A percentile compares a stretch with the other conserved stretches of the same genome.
Evolutionary conservation across 1,140 invertebrate genomes (phyloP).

Genomic region (Drosophila mauritiana): DNA sequence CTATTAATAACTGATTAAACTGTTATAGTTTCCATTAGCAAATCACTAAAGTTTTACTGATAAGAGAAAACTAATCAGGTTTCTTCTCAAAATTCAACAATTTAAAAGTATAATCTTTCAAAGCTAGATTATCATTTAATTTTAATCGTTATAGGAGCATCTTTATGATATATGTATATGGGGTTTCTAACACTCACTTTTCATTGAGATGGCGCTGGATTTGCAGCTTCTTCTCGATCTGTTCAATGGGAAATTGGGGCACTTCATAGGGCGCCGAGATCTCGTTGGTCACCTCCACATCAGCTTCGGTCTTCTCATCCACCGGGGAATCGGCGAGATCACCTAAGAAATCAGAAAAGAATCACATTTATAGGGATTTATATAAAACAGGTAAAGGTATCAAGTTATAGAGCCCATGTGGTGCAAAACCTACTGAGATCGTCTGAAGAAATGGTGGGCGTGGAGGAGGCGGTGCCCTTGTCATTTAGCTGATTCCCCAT

Average conservation of each 20-base stretch:
- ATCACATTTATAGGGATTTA: not conserved
- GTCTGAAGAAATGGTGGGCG: not conserved
- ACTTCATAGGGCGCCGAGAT: conserved; percentile 97
- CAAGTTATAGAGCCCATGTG: too few species aligned
- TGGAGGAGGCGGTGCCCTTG: not conserved
- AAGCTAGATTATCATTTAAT: not conserved
- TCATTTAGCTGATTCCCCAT: conserved; percentile 13
- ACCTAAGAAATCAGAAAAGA: conserved; percentile 36
- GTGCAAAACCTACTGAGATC: conserved; percentile 36
- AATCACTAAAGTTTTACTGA: not conserved
- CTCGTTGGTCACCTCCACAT: conserved; percentile 89
- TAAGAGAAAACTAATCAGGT: not conserved
- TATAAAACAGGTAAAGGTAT: too few species aligned
- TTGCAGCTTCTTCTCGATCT: conserved; percentile 96
- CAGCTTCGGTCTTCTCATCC: conserved; percentile 61
- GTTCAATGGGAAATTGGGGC: conserved; percentile 98
- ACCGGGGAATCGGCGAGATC: conserved; percentile 61
- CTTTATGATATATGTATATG: not conserved
- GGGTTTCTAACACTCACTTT: conserved; percentile 88
- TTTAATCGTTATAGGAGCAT: not conserved
- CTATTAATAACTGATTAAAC: conserved; percentile 13
- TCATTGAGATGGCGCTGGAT: conserved; percentile 96
- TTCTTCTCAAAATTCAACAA: not conserved
- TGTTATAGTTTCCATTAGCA: not conserved
- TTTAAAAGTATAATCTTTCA: not conserved